phyloP scores from a whole-genome alignment of 2,797 vertebrate genomes.

The Iguana delicatissima region DNA sequence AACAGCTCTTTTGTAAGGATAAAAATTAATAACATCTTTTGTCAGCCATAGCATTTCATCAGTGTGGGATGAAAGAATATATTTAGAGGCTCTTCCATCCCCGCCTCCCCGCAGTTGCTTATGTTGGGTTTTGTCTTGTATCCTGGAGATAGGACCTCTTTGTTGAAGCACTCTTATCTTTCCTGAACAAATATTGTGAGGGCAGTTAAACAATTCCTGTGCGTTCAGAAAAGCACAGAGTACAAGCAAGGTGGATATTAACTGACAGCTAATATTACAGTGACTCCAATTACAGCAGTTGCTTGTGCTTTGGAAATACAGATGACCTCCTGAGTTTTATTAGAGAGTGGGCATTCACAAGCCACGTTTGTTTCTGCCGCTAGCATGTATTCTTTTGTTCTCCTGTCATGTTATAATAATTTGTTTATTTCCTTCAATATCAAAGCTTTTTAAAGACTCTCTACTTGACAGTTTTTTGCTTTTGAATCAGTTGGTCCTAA shows the following conservation, averaged over 20 bases:
- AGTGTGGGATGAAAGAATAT: neutral
- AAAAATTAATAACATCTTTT: neutral
- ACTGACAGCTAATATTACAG: neutral
- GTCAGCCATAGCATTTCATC: neutral
- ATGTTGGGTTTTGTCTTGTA: neutral
- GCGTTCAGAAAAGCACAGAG: neutral
- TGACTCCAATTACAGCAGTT: neutral
- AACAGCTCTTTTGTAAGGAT: neutral
- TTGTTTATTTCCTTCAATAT: neutral
- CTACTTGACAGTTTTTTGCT: neutral
- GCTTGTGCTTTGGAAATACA: conserved; percentile 9
- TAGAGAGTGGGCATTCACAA: neutral
- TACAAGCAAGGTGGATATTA: neutral
- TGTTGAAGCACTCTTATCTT: neutral
- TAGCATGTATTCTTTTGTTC: neutral
- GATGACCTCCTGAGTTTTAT: neutral
- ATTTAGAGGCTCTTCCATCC: neutral
- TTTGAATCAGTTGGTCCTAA: neutral
- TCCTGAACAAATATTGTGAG: neutral
- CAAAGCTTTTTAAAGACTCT: too few species aligned
- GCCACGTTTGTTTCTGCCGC: neutral
- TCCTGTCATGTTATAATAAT: neutral
- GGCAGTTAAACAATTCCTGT: conserved; percentile 4
- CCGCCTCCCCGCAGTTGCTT: neutral
- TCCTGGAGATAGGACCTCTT: neutral